Evolutionary conservation across 2,888 invertebrate species (phyloP), one percentile per base, ranked within the genome.

Genomic region (Mechanitis messenoides): DNA sequence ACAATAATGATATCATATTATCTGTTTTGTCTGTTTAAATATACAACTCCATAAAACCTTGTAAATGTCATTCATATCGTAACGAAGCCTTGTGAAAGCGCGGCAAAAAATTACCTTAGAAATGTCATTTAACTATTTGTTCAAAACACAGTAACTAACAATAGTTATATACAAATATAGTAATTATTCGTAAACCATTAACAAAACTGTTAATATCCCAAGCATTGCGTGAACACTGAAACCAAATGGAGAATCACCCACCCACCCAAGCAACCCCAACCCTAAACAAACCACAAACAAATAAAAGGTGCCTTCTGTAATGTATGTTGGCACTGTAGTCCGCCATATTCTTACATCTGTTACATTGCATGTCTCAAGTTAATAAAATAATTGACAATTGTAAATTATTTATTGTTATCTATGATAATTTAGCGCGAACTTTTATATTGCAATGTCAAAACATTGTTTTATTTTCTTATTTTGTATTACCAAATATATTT

Each of bases 231-330:
- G 45, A 78, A 79, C 79, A 73, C 71, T 74, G 62, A 46, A 77
- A 78, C 79, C 85, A 83, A 79, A 78, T 84, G 84, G 42, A 58
- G 58, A 65, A 55, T 59, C 45, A 59, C 66, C 62, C 69, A 65
- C 74, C 70, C 63, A 65, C 59, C 63, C 65, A 68, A 72, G 71
- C 69, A 68, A 69, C 69, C 65, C 64, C 68, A 53, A 62, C 60
- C 20, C 20, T 20, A 20, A 20, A 20, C 20, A 45, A 55, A 66
- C 62, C 62, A 63, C 59, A 64, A 69, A 67, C 63, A 67, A 59
- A 65, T 72, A 71, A 57, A 63, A 63, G 63, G 59, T 69, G 72
- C 74, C 78, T 75, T 74, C 73, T 77, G 78, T 79, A 79, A 78
- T 77, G 70, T 68, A 50, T 82, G 82, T 80, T 59, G 56, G 56